Evolutionary conservation across 2,888 invertebrate genomes (phyloP).

Genomic region (Epinotia demarniana): DNA sequence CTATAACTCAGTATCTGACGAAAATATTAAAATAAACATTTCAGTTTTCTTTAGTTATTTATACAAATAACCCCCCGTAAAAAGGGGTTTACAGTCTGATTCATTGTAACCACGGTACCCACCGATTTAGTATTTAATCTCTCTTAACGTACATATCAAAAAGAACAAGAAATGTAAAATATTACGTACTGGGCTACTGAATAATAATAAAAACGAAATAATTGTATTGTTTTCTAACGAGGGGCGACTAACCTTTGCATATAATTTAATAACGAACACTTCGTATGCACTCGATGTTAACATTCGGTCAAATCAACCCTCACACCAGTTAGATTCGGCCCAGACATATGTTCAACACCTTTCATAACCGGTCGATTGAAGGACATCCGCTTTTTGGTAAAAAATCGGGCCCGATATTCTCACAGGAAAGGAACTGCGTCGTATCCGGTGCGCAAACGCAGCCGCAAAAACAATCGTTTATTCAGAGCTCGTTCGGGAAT

Average conservation of each 20-base stretch:
- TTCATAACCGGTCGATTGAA: slow-evolving; percentile 83
- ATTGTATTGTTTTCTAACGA: background rate
- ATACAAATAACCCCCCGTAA: no score
- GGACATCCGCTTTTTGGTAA: slow-evolving; percentile 84
- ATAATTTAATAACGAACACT: slow-evolving; percentile 8
- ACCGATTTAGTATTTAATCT: no score
- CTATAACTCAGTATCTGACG: no score
- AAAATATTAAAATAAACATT: no score
- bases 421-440: slow-evolving; percentile 83
- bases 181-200: no score
- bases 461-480: slow-evolving; percentile 78
- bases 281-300: slow-evolving; percentile 36
- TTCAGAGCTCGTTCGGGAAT: slow-evolving; percentile 51
- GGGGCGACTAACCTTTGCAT: background rate
- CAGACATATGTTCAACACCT: slow-evolving; percentile 84
- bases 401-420: slow-evolving; percentile 81
- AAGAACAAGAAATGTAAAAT: no score
- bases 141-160: no score
- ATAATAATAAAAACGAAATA: no score
- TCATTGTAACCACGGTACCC: no score
- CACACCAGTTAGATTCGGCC: slow-evolving; percentile 65
- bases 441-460: slow-evolving; percentile 80
- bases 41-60: no score
- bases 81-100: no score
- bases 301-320: slow-evolving; percentile 48